A percentile compares a stretch with the other conserved stretches of the same genome.
Conservation (phyloP, 2,888 invertebrate genomes). For the Diarsia rubi region DNA sequence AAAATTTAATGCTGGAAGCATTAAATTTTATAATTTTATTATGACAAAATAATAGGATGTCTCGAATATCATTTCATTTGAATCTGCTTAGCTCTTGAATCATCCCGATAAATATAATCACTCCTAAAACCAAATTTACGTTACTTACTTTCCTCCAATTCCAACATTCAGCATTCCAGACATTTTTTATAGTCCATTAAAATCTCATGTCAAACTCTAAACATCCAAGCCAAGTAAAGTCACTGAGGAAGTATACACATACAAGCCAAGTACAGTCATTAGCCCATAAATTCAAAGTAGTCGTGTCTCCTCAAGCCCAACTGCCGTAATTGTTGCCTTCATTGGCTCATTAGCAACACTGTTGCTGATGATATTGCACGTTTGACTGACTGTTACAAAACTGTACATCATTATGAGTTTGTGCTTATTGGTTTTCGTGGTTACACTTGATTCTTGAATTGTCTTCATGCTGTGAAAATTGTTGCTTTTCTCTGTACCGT, state of each 20-base stretch:
- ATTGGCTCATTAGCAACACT: constrained; percentile 46
- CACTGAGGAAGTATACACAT: constrained; percentile 2
- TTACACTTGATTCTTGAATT: neutral
- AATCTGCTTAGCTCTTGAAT: neutral
- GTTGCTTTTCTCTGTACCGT: neutral
- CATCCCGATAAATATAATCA: neutral
- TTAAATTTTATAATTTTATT: too few species aligned
- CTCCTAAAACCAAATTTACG: neutral
- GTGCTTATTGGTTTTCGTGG: constrained; percentile 17
- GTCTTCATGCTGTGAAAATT: neutral
- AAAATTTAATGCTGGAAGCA: too few species aligned
- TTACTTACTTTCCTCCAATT: neutral
- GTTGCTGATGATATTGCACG: constrained; percentile 38
- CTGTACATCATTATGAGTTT: constrained; percentile 21
- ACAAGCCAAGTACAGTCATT: constrained; percentile 12
- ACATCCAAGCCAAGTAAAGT: neutral
- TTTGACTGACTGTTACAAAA: constrained; percentile 24
- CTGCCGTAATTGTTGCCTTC: constrained; percentile 39
- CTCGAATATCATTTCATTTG: neutral
- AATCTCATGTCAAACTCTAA: constrained; percentile 17
- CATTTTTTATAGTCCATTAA: neutral
- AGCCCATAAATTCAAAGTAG: constrained; percentile 29
- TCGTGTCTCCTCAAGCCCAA: constrained; percentile 21
- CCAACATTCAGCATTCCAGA: too few species aligned
- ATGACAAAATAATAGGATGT: neutral